Base-by-base conservation (phyloP, 2,113 vertebrate genomes). In the Erinaceus europaeus region DNA sequence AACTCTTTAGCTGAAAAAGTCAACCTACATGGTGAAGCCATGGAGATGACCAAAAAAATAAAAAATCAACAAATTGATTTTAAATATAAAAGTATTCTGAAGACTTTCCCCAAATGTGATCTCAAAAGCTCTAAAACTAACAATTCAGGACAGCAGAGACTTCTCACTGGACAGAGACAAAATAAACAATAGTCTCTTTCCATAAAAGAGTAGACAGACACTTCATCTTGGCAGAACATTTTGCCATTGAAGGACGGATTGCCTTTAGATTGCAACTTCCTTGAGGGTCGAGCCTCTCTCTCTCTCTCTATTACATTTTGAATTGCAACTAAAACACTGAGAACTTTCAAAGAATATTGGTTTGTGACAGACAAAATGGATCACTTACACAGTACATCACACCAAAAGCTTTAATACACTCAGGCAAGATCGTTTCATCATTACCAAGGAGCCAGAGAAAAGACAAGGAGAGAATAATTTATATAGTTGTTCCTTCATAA, bases 291-390 rank as follows among this genome's bases (percentile, higher is more conserved):
- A 80, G 67, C n/a, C n/a, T n/a, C n/a, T n/a, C n/a, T 67, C 40
- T 88, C 44, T 85, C 61, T 87, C 81, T 81, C 85, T 90, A 77
- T 88, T 52, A 88, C 25, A 65, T 42, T 71, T 59, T 92, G 89
- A 87, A 89, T 64, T 92, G 50, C 36, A 91, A 25, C 44, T 55
- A 93, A 92, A 94, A 92, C 50, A 78, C 34, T 32, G 40, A 95
- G 61, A 50, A 87, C 84, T 89, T 91, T 83, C 17, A 84, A 91
- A 74, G 77, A 61, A 81, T 82, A 85, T 40, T 79, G 65, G 55
- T 90, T 83, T 91, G 44, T 89, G 50, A 82, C 48, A 78, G 74
- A 89, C 38, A 81, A 90, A 93, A 91, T 89, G 74, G 38, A 61
- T 84, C 87, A 89, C 44, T 86, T 87, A 89, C 34, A 84, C 53